These are phyloP conservation scores for Chamaetylas fuelleborni DNA, from an alignment of 2,113 vertebrate genomes.

Conservation along the genomic window DNA sequence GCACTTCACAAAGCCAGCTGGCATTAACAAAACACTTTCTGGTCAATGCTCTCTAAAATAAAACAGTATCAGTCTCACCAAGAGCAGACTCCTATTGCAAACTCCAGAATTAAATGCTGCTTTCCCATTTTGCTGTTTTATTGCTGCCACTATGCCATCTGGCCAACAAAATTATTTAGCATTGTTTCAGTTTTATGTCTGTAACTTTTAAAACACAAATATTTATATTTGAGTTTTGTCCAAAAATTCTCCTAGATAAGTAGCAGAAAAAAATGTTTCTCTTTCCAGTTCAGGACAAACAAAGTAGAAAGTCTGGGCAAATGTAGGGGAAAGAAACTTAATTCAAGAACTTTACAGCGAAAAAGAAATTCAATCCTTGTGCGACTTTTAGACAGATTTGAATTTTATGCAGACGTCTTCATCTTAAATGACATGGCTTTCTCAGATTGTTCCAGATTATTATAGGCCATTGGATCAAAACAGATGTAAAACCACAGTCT, in stretches of 20 bases:
- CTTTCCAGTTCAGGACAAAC: neutral
- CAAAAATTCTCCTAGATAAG: slow-evolving; percentile 18
- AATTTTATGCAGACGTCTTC: neutral
- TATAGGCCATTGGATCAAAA: neutral
- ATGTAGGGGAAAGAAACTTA: neutral
- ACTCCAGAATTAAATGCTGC: slow-evolving; percentile 9
- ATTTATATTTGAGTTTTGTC: slow-evolving; percentile 24
- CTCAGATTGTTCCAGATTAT: neutral
- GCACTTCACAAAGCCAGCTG: slow-evolving; percentile 51
- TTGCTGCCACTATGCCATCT: neutral
- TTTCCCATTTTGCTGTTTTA: slow-evolving; percentile 1
- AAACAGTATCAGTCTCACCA: slow-evolving; percentile 38
- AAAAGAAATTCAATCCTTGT: neutral
- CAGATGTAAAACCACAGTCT: neutral
- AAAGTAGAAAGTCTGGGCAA: neutral
- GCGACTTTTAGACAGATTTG: neutral
- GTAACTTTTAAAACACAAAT: slow-evolving; percentile 22
- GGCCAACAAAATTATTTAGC: neutral
- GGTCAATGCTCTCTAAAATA: slow-evolving; percentile 58
- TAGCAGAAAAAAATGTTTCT: neutral
- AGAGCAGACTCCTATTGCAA: neutral
- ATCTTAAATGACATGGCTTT: neutral
- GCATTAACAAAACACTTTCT: slow-evolving; percentile 39
- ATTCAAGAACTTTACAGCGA: neutral
- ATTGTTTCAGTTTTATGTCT: slow-evolving; percentile 12